phyloP scores from a whole-genome alignment of 2,113 vertebrate species.

The Petrocephalus zakoni region DNA sequence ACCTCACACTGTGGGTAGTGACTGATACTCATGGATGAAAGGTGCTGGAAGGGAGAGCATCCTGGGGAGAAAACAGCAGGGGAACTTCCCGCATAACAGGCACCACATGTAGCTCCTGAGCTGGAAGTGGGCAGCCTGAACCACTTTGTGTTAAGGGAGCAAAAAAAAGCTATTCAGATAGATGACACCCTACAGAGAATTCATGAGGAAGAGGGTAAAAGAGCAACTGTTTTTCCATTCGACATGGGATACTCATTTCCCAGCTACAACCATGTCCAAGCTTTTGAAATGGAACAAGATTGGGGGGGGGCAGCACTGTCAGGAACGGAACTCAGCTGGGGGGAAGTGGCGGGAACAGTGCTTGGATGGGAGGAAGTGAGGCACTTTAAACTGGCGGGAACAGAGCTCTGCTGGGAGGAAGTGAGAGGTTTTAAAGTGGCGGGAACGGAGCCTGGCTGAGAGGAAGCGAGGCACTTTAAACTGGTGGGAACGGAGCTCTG shows the following conservation, averaged over 20 bases:
- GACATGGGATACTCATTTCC: not conserved
- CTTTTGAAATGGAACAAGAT: not conserved
- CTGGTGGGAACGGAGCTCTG: no score
- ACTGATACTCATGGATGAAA: conserved; percentile 4
- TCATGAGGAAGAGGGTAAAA: not conserved
- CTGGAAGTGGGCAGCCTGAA: not conserved
- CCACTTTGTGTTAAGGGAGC: conserved; percentile 11
- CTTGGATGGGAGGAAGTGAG: no score
- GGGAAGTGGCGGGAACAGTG: no score
- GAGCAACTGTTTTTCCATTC: not conserved
- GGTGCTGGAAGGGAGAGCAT: not conserved
- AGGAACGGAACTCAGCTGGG: not conserved
- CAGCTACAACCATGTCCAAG: not conserved
- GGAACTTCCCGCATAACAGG: not conserved
- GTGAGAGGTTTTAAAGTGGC: not conserved
- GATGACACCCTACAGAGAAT: conserved; percentile 24
- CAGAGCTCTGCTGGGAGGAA: no score
- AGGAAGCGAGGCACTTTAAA: not conserved
- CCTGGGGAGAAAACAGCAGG: not conserved
- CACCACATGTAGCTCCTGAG: not conserved
- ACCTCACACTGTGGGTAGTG: not conserved
- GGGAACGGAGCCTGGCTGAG: not conserved
- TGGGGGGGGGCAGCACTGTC: not conserved
- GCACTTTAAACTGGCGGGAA: not conserved
- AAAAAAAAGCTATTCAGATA: conserved; percentile 45